Base-by-base conservation (phyloP, 1,140 invertebrate genomes). In the Himalopsyche phryganea region DNA sequence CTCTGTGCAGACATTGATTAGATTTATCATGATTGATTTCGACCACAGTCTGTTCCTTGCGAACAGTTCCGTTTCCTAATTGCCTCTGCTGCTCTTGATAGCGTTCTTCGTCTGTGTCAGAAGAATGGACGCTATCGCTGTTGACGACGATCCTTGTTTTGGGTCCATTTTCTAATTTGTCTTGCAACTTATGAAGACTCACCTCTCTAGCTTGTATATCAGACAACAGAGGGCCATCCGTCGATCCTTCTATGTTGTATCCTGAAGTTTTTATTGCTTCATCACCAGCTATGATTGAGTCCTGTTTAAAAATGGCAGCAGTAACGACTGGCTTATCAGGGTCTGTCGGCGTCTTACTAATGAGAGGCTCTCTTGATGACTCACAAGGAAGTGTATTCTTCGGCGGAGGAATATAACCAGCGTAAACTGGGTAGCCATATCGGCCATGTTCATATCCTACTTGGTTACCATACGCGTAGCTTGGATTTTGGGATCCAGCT, bases 391-490 rank as follows among this genome's bases (percentile, higher is more conserved):
- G 74, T 47, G 79, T 73, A 28, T 70, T 67, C 20, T 65, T 42
- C 38, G 67, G 65, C 53, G 74, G 72, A 33, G 67, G 66, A 18
- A 73, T 63, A 67, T 82, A 84, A 28, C 78, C 80, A 13, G 75
- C 72, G 65, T 83, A 85, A 11, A 81, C 68, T 19, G 82, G 80
- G 68, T 88, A 88, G 19, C 85, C 85, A 49, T 85, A 85, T 46
- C 82, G 81, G 18, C 85, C 85, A 56, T 83, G 80, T 50, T 87
- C 84, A 67, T 89, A 90, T n/a, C 86, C 83, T 58, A 86, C 71
- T 70, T 90, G 87, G 67, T 86, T 89, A 40, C 86, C 84, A 66
- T 90, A 90, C 36, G 84, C 81, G 66, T 90, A 90, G 59, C 84
- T 85, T 9, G 83, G 83, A 69, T 87, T 87, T 36, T 81, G 81